Base-by-base conservation (phyloP, 2,113 vertebrate genomes). In the Mus pahari region DNA sequence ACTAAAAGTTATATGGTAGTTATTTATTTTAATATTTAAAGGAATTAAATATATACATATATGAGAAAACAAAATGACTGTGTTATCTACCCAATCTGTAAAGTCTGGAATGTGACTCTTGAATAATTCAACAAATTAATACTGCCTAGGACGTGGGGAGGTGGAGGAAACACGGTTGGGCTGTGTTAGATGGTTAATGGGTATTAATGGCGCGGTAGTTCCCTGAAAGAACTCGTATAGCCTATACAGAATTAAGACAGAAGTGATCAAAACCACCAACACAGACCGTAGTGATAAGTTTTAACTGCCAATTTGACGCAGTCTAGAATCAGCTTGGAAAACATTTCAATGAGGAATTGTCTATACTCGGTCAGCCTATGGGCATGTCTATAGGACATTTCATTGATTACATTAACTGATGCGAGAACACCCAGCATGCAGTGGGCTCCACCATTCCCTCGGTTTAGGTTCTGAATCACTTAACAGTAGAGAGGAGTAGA, bases 211-310 rank as follows among this genome's bases (percentile, higher is more conserved):
- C 13, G 4, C 81, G 90, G 87, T 71, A 88, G 81, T 87, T 86
- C 33, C 79, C 74, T 94, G 87, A 97, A 95, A 48, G 7, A 58
- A 33, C 53, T 89, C 33, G 53, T 77, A 74, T 24, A 81, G 5
- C 12, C 77, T 82, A 78, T 33, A 89, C 13, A 48, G 28, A 91
- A 92, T 88, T 90, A 77, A 96, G 82, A 94, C 12, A 60, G 60
- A 95, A 91, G n/a, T 64, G 22, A 86, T 53, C 28, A 68, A 87
- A 93, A 70, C 10, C 28, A 55, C 12, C 24, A 73, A 55, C 60
- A 81, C 1, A 73, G 11, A 50, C 5, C 73, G 5, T 36, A 9
- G 22, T 64, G 12, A 12, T 39, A 60, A 82, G 36, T 39, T 82
- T 60, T 82, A 45, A 84, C 13, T 33, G 16, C 60, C 8, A 64